Conservation (phyloP, 2,113 vertebrate genomes). For the Smithornis capensis region DNA sequence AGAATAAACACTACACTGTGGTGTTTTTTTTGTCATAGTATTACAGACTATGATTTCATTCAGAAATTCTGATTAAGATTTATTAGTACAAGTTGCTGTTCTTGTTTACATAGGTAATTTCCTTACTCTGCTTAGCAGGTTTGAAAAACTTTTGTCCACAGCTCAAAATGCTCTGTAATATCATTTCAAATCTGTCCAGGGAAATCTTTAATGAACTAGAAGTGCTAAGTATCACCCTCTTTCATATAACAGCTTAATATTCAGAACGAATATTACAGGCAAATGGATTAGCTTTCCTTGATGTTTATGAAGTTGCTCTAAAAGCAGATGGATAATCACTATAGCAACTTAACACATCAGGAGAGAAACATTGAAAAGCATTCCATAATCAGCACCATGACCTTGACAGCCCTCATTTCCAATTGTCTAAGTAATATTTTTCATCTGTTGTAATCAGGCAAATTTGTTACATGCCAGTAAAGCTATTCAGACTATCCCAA, state of each 20-base stretch:
- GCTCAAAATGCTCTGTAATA: neutral
- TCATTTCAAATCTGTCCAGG: neutral
- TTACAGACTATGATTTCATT: neutral
- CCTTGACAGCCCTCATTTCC: conserved; percentile 35
- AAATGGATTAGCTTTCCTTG: conserved; percentile 48
- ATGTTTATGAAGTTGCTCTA: conserved; percentile 49
- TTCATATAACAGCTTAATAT: conserved; percentile 43
- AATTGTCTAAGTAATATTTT: conserved; percentile 32
- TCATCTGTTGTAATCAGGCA: conserved; percentile 28
- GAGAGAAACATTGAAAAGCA: conserved; percentile 38
- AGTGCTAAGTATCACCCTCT: neutral
- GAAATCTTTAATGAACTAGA: conserved; percentile 23
- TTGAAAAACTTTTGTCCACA: neutral
- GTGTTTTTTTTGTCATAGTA: neutral
- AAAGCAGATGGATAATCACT: conserved; percentile 65
- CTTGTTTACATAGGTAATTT: neutral
- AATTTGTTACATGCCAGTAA: conserved; percentile 8
- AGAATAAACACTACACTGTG: neutral
- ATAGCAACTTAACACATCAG: conserved; percentile 49
- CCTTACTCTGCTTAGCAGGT: neutral
- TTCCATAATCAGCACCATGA: conserved; percentile 34
- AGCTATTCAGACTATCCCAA: neutral
- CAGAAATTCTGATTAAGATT: neutral
- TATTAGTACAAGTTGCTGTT: neutral
- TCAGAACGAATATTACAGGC: conserved; percentile 33